phyloP scores from a whole-genome alignment of 2,113 vertebrate genomes.

The Oncorhynchus keta region DNA sequence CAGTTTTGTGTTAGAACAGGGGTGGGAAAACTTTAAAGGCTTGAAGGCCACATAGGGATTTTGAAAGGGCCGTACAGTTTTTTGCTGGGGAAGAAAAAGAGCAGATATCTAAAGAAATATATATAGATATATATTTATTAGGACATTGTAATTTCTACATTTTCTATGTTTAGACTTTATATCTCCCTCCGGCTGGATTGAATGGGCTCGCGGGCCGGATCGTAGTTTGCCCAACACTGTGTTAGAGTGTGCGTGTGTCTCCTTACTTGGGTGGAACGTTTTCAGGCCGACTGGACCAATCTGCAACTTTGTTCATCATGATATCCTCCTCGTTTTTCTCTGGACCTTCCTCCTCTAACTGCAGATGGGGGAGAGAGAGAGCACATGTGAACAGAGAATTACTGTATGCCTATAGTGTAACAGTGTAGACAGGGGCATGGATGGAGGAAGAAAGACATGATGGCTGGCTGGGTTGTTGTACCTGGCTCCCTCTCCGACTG shows the following conservation, averaged over 20 bases:
- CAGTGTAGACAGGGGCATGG: conserved; percentile 85
- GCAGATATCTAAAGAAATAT: no score
- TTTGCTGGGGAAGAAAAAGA: no score
- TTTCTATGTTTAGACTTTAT: no score
- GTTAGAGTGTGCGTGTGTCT: no score
- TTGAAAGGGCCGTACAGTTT: no score
- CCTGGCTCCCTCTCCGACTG: conserved; percentile 90
- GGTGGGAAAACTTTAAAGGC: no score
- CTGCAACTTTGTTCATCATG: conserved; percentile 88
- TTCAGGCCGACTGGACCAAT: conserved; percentile 98
- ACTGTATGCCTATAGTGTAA: conserved; percentile 79
- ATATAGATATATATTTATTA: no score
- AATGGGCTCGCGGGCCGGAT: no score
- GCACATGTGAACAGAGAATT: background rate
- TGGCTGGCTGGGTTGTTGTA: conserved; percentile 52
- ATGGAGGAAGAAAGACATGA: conserved; percentile 53
- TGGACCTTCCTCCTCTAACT: conserved; percentile 89
- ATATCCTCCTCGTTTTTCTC: conserved; percentile 91
- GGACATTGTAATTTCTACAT: no score
- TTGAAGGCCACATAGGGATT: no score
- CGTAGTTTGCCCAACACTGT: no score
- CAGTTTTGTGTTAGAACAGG: background rate
- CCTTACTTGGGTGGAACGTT: conserved; percentile 96
- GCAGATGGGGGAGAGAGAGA: conserved; percentile 68
- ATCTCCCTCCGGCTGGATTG: no score